Base-by-base conservation (phyloP, 1,140 invertebrate genomes). In the Schlechtendalia chinensis region DNA sequence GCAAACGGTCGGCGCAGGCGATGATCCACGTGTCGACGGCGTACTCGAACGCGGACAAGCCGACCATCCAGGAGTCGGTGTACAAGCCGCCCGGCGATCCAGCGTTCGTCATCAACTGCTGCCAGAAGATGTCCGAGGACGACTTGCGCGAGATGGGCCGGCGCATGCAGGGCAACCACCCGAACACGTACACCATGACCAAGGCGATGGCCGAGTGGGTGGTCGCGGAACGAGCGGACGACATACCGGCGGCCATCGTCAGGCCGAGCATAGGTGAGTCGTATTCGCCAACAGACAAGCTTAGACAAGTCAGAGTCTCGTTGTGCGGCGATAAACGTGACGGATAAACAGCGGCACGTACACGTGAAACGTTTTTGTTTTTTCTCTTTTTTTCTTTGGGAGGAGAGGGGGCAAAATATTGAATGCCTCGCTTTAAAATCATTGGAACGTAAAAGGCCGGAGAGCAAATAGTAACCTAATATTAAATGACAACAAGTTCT, bases 151-250 rank as follows among this genome's bases (percentile, higher is more conserved):
- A 88, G 8, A 85, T 92, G 81, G 86, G 88, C 0, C 85, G 87
- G 19, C 87, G 86, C 54, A 88, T 83, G 32, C 83, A 90, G 85
- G 91, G 91, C 8, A 90, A 91, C 14, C 92, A 95, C 85, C 94
- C 94, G 0, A 96, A 96, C 83, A 94, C 93, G 0, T 96, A 96
- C 85, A 96, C 94, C 0, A 88, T 94, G 61, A 96, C 94, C 0
- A 96, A 96, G 86, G 90, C 93, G 0, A 86, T 96, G 77, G 93
- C 94, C 0, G 95, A 96, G 84, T 89, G 91, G 71, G 88, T 95
- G 75, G 85, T 95, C 65, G 85, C 89, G 72, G 87, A 90, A 81
- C 89, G 91, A 84, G 86, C 88, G 3, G 83, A 85, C 1, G 85
- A 88, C 16, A 84, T 98, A 67, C 96, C 96, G 0, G 89, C 94